Percentiles rank a stretch among this genome's conserved stretches.
These are phyloP conservation scores for Pampusana beccarii DNA, from an alignment of 2,113 vertebrate genomes.

Conservation along the genomic window DNA sequence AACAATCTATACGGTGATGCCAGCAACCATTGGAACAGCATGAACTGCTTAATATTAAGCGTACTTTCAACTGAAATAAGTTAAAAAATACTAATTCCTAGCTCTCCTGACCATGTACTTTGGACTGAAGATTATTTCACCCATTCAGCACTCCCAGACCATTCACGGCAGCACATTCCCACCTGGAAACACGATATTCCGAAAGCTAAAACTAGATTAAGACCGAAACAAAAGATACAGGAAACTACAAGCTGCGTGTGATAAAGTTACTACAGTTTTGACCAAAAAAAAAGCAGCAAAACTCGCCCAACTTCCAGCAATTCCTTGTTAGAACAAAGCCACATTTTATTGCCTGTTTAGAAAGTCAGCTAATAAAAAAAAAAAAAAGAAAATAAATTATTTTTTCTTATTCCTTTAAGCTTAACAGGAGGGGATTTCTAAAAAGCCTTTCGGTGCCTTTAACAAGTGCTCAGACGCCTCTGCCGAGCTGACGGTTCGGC, in stretches of 20 bases:
- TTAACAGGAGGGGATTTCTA: background rate
- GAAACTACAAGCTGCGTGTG: background rate
- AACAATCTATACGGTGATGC: background rate
- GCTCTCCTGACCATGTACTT: background rate
- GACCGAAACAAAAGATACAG: background rate
- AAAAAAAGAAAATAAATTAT: background rate
- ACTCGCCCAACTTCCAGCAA: conserved; percentile 17
- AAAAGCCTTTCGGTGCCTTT: background rate
- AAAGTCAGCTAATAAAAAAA: background rate
- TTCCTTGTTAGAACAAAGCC: conserved; percentile 5
- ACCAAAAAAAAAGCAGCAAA: background rate
- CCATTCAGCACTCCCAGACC: background rate
- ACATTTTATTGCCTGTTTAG: background rate
- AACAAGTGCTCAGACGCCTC: background rate
- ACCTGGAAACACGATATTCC: background rate
- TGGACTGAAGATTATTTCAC: background rate
- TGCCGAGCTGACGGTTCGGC: background rate
- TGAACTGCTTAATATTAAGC: background rate
- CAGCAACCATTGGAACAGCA: background rate
- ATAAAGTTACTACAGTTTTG: background rate
- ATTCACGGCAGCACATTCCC: background rate
- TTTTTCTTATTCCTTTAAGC: background rate
- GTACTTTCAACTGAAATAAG: background rate
- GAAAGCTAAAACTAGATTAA: background rate
- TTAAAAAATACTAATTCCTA: background rate